Evolutionary conservation across 2,797 vertebrate species (phyloP).

Genomic region (Adelosebastes latens): DNA sequence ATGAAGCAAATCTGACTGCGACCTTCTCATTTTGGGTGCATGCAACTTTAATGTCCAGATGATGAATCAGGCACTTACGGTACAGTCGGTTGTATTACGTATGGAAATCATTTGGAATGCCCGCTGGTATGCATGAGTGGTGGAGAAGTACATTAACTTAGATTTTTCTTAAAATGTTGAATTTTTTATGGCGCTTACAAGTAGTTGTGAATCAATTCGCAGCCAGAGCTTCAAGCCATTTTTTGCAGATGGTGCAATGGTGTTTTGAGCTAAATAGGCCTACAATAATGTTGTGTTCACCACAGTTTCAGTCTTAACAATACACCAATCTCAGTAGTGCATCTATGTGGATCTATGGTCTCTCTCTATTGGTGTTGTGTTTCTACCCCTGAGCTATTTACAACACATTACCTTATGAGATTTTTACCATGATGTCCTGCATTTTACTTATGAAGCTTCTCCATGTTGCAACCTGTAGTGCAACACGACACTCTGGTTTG

Average conservation of each 20-base stretch:
- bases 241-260: slow-evolving; percentile 14
- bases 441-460: slow-evolving; percentile 23
- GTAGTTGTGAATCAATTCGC: slow-evolving; percentile 46
- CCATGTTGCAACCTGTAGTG: slow-evolving; percentile 10
- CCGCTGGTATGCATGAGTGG: slow-evolving; percentile 48
- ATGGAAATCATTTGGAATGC: slow-evolving; percentile 61
- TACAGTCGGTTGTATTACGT: slow-evolving; percentile 59
- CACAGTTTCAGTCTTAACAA: not conserved
- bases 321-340: not conserved
- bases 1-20: slow-evolving; percentile 44
- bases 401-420: not conserved
- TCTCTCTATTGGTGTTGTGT: slow-evolving; percentile 4
- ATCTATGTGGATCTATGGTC: not conserved
- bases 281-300: not conserved
- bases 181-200: slow-evolving; percentile 40
- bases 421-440: slow-evolving; percentile 2
- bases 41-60: slow-evolving; percentile 63
- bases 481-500: not conserved
- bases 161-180: slow-evolving; percentile 53
- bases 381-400: slow-evolving; percentile 27
- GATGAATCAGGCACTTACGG: slow-evolving; percentile 66
- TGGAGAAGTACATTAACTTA: slow-evolving; percentile 41
- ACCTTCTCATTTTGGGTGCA: slow-evolving; percentile 58
- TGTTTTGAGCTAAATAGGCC: not conserved
- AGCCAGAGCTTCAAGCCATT: slow-evolving; percentile 18